Evolutionary conservation across 2,797 vertebrate genomes (phyloP), one percentile per base, ranked within the genome.

Genomic region (Tokudaia muenninki): DNA sequence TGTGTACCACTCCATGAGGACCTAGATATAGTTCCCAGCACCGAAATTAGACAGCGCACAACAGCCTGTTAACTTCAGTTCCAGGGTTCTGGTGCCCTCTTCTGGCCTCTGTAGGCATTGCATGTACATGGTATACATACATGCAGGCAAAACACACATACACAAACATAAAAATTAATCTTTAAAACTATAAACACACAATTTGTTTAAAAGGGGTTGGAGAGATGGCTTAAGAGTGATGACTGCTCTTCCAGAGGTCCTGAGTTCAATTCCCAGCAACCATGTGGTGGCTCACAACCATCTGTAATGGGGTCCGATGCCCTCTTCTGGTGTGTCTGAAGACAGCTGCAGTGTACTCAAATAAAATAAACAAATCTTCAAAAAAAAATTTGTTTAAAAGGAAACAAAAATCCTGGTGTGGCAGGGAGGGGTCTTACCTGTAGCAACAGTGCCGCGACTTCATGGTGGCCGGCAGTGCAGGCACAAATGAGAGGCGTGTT

Each of bases 401-500:
- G 10, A 52, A 67, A 19, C n/a, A 65, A 2, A 55, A 67, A 29
- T 29, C 29, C 29, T 57, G 26, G 34, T 52, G 26, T 31, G 34
- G 29, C 34, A 10, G 47, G 14, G 50, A 41, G 72, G 59, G 31
- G 34, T 88, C 97, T 97, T 97, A 99, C 99, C 99, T 99, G 98
- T 31, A 99, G 94, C 92, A 99, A 97, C 6, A 98, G 97, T 0
- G 98, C 97, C 6, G 98, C 98, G 0, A 99, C 98, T 95, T 99
- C 99, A 92, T 99, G 98, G 93, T 99, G 98, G 82, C 99, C 99
- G 29, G 98, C 98, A 34, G 99, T 97, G 96, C 99, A 99, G 21
- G 99, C 98, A 3, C 99, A 99, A 41, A 99, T 99, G 86, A 99
- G 98, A 26, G 99, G 99, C 0, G 99, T 99, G 98, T 99, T 99